phyloP scores from a whole-genome alignment of 2,113 vertebrate species.

The Hypanus sabinus region DNA sequence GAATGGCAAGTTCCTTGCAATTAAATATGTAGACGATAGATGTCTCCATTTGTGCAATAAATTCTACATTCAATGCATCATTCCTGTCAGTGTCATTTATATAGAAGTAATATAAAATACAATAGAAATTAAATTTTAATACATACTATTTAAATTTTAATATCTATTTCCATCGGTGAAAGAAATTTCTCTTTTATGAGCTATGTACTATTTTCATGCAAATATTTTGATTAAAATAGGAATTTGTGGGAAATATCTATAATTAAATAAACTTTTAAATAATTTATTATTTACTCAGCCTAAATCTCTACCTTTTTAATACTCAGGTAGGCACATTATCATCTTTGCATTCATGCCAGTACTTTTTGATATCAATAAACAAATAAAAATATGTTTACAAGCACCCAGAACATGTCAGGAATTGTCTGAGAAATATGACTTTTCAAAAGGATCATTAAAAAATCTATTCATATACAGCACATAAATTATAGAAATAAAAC shows the following conservation, averaged over 20 bases:
- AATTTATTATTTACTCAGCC: neutral
- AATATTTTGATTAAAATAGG: neutral
- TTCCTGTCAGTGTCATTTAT: neutral
- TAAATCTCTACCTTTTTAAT: neutral
- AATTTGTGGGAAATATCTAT: neutral
- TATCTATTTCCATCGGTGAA: neutral
- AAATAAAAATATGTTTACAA: neutral
- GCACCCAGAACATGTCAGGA: neutral
- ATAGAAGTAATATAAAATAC: neutral
- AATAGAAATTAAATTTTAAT: neutral
- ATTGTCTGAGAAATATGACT: neutral
- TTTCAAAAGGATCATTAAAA: neutral
- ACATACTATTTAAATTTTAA: neutral
- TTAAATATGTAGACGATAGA: neutral
- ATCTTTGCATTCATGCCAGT: neutral
- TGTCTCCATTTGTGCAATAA: neutral
- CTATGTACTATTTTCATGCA: neutral
- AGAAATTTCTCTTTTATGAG: neutral
- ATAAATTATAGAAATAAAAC: slow-evolving; percentile 1
- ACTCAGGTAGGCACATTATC: neutral
- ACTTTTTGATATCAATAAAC: neutral
- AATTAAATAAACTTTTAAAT: neutral
- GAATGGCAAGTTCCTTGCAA: neutral
- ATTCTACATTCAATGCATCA: neutral
- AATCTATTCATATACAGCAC: neutral